A percentile compares a stretch with the other conserved stretches of the same genome.
Evolutionary conservation across 2,888 invertebrate species (phyloP).

Genomic region (Sarcophaga caerulescens): DNA sequence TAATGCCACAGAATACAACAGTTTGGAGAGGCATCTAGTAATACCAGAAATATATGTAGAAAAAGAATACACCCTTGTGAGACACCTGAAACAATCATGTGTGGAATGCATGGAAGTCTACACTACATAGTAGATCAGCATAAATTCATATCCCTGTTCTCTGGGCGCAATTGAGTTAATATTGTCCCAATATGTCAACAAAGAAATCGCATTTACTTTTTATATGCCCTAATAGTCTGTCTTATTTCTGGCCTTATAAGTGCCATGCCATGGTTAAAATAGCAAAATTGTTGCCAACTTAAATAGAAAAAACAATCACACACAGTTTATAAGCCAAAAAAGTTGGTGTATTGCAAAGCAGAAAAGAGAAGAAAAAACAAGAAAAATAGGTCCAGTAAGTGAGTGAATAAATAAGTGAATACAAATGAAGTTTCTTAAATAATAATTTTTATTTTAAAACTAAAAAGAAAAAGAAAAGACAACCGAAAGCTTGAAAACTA

Average conservation of each 20-base stretch:
- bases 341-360: background rate
- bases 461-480: background rate
- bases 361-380: no score
- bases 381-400: background rate
- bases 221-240: background rate
- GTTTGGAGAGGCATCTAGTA: no score
- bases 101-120: no score
- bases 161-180: no score
- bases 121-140: no score
- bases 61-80: no score
- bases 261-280: background rate
- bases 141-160: no score
- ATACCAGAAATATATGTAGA: no score
- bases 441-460: background rate
- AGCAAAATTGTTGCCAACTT: background rate
- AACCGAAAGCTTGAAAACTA: background rate
- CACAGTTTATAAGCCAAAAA: background rate
- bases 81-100: no score
- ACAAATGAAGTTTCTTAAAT: background rate
- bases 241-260: background rate
- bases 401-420: slow-evolving; percentile 4
- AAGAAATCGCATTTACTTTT: no score
- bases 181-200: no score
- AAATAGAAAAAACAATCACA: background rate
- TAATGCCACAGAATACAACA: no score